Conservation (phyloP, 2,888 invertebrate species). For the Drosophila kokeensis region DNA sequence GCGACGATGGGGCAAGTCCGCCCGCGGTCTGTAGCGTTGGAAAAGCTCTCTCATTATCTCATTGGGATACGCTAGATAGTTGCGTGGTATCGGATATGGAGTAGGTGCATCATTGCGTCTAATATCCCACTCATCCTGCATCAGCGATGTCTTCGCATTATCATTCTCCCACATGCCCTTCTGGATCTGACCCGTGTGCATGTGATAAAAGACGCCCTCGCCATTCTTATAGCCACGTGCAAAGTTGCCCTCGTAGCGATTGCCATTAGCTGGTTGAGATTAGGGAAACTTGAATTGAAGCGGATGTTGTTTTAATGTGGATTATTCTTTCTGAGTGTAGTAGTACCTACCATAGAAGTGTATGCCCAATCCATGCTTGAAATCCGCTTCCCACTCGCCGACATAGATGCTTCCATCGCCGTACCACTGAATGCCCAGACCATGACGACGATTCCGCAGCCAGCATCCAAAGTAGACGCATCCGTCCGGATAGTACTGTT, state of each 20-base stretch:
- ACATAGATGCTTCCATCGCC: slow-evolving; percentile 78
- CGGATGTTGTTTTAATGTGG: background rate
- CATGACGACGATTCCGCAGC: slow-evolving; percentile 79
- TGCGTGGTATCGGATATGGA: slow-evolving; percentile 73
- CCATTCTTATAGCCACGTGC: slow-evolving; percentile 83
- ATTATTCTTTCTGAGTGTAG: background rate
- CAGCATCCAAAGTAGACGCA: slow-evolving; percentile 82
- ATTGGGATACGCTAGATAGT: slow-evolving; percentile 73
- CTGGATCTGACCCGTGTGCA: slow-evolving; percentile 83
- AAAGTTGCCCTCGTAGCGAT: slow-evolving; percentile 84
- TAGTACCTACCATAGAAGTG: slow-evolving; percentile 75
- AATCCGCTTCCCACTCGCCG: slow-evolving; percentile 83
- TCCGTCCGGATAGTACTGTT: slow-evolving; percentile 80
- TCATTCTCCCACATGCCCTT: slow-evolving; percentile 83
- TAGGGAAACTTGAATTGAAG: background rate
- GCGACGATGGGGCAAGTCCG: slow-evolving; percentile 61
- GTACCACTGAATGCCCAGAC: slow-evolving; percentile 83
- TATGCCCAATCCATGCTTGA: slow-evolving; percentile 81
- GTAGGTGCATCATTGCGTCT: slow-evolving; percentile 70
- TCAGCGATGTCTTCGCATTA: slow-evolving; percentile 78
- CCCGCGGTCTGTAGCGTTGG: slow-evolving; percentile 62
- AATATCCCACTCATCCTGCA: slow-evolving; percentile 77
- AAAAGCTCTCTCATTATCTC: slow-evolving; percentile 76
- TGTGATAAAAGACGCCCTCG: slow-evolving; percentile 83
- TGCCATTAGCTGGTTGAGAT: slow-evolving; percentile 78